These are phyloP conservation scores for Tor tambroides DNA, from an alignment of 2,113 vertebrate genomes.

Conservation along the genomic window DNA sequence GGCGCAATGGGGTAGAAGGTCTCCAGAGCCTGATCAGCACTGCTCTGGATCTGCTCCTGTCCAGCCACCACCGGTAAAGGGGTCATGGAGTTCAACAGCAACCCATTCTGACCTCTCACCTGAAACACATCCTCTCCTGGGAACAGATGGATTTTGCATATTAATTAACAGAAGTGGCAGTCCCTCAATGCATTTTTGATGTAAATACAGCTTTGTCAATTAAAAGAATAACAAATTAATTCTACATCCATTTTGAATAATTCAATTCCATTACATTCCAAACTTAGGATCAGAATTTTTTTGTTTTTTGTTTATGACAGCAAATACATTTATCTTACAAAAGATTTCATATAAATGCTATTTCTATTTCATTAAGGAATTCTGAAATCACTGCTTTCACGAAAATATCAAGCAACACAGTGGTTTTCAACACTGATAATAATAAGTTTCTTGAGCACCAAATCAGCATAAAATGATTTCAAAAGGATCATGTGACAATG, in stretches of 20 bases:
- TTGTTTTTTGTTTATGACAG: too few relatives aligned
- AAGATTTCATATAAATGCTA: neutral
- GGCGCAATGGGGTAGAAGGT: slow-evolving; percentile 89
- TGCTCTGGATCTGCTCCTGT: slow-evolving; percentile 79
- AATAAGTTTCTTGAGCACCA: neutral
- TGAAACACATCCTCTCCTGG: slow-evolving; percentile 86
- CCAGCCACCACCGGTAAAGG: slow-evolving; percentile 81
- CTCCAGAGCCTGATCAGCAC: slow-evolving; percentile 76
- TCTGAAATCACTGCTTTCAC: too few relatives aligned
- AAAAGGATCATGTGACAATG: neutral
- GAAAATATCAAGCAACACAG: neutral
- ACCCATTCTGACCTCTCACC: slow-evolving; percentile 80
- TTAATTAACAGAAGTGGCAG: neutral
- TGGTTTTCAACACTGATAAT: neutral
- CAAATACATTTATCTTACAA: too few relatives aligned
- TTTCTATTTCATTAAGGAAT: neutral
- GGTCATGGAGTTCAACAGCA: slow-evolving; percentile 76
- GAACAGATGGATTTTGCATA: neutral
- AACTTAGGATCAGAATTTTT: too few relatives aligned
- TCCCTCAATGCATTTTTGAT: too few relatives aligned
- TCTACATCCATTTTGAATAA: too few relatives aligned
- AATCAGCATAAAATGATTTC: neutral
- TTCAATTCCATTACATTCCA: too few relatives aligned
- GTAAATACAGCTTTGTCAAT: neutral
- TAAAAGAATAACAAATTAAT: too few relatives aligned